Evolutionary conservation across 2,797 vertebrate genomes (phyloP), one percentile per base, ranked within the genome.

Genomic region (Hippopotamyrus pictus): DNA sequence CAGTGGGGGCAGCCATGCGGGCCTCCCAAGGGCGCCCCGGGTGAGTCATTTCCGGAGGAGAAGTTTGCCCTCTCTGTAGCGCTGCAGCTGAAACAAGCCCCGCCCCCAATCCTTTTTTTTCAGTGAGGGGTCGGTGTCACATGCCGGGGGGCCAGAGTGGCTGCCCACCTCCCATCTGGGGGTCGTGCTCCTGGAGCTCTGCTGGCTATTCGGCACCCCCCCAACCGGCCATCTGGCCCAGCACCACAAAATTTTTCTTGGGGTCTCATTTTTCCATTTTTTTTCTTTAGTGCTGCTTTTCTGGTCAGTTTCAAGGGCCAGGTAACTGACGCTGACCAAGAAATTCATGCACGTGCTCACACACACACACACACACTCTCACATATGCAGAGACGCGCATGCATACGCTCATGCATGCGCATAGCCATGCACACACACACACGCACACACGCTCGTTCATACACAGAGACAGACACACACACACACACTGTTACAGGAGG

Each of bases 1-100:
- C 92, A 93, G 92, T 91, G 91, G 92, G 93, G 91, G 90, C 73
- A 89, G 90, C 76, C 44, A 82, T 88, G 90, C 65, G 83, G 90
- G 44, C 50, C 86, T 92, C 91, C 90, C 90, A 91, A 91, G 91
- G 91, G 90, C 91, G 89, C 19, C 50, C 12, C 46, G 53, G 86
- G 62, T 90, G 48, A 53, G 48, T 69, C 51, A 53, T 69, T 82
- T 22, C 87, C 12, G 11, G 29, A 84, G 69, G 46, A 46, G 57
- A 57, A 46, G 83, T 86, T 73, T 73, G 82, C 82, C 46, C 29
- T 86, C 73, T 73, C 41, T 41, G 5, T 59, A 33, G 44, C 53
- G 3, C n/a, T 37, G 73, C 46, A 9, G 54, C 85, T 82, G 85
- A 82, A 50, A 82, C 3, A 11, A 17, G 51, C 6, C 3, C 4